Evolutionary conservation across 1,140 invertebrate species (phyloP), one percentile per base, ranked within the genome.

Genomic region (Drosophila quadrilineata): DNA sequence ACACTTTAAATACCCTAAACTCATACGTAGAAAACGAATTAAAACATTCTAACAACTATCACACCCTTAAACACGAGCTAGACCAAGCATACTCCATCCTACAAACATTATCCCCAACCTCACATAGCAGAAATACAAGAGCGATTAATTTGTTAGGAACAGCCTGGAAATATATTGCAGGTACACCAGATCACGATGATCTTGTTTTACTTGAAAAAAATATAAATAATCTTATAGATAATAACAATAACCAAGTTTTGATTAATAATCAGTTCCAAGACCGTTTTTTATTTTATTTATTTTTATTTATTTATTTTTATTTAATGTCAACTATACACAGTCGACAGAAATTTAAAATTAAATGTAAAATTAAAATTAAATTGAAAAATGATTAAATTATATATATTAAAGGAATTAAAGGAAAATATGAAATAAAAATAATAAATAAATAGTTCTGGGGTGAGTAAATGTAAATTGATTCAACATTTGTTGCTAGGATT

Each of bases 161-260:
- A n/a, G 24, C 24, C 12, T 45, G 14, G 8, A 45, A 28, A 22
- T 28, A 28, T 22, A 8, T 24, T 8, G 41, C 24, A 12, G 24
- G 8, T 8, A 26, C 10, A 5, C 19, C 41, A 36, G 29, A 46
- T 3, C 4, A 38, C n/a, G 31, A 35, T 3, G 52, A 41, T 14
- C 24, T 45, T 22, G 26, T 24, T 14, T 35, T 16, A 16, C 33
- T 35, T 14, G 5, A 35, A 35, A 16, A 26, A 36, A 21, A 52
- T 6, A 36, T 12, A 22, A 26, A 41, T n/a, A n/a, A n/a, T 9
- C 8, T 54, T 19, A 33, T 31, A n/a, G 14, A 1, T n/a, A 41
- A 38, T 33, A 45, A 41, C 17, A 56, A 56, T 9, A 31, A 29
- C 6, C 35, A 40, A 28, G n/a, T 8, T 40, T 3, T 53, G 28